Evolutionary conservation across 2,888 invertebrate genomes (phyloP).

Genomic region (Ornithoptera priamus): DNA sequence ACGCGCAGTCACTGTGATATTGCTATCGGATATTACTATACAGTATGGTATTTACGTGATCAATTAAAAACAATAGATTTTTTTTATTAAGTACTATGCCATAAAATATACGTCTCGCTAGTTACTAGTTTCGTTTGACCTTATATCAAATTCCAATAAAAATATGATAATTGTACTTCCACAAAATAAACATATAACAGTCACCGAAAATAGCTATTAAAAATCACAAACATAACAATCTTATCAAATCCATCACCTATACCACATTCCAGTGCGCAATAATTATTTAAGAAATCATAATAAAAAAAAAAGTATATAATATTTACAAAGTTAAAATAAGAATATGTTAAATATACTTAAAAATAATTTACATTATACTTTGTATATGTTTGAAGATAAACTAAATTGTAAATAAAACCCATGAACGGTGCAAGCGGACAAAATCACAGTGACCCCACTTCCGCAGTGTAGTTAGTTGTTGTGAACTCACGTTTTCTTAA

Average conservation of each 20-base stretch:
- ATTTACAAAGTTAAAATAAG: too few relatives aligned
- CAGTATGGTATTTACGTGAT: not conserved
- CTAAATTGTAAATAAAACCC: not conserved
- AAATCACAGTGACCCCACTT: constrained; percentile 26
- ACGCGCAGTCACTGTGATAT: constrained; percentile 21
- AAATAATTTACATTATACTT: too few relatives aligned
- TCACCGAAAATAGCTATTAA: not conserved
- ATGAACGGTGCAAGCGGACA: not conserved
- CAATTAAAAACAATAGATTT: not conserved
- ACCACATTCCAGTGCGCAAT: too few relatives aligned
- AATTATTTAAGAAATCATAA: too few relatives aligned
- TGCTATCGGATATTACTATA: not conserved
- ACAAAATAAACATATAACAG: not conserved
- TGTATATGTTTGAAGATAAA: not conserved
- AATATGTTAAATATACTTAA: too few relatives aligned
- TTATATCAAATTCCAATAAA: too few relatives aligned
- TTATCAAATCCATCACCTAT: too few relatives aligned
- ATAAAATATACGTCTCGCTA: not conserved
- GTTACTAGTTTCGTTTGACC: too few relatives aligned
- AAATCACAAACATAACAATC: too few relatives aligned
- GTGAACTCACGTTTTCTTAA: constrained; percentile 73
- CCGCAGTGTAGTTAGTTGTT: constrained; percentile 18
- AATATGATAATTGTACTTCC: not conserved
- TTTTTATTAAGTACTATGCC: not conserved
- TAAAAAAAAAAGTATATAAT: too few relatives aligned